These are phyloP conservation scores for Leptodirus hochenwartii DNA, from an alignment of 2,888 invertebrate species.

Conservation along the genomic window DNA sequence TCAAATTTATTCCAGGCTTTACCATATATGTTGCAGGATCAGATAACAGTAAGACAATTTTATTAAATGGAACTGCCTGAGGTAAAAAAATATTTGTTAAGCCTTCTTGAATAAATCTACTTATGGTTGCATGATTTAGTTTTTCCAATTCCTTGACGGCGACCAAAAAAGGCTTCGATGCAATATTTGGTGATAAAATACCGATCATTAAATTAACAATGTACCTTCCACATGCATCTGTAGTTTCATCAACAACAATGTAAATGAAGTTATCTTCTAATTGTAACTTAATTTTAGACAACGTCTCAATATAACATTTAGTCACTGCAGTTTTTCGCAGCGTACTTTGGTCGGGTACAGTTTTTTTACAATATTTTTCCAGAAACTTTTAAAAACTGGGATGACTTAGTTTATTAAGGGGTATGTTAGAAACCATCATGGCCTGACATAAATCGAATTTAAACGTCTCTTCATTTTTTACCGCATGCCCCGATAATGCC, in stretches of 20 bases:
- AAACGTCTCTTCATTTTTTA: constrained; percentile 2
- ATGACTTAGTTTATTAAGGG: constrained; percentile 1
- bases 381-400: background rate
- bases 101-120: no score
- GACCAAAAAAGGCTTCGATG: background rate
- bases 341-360: no score
- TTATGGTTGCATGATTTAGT: background rate
- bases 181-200: background rate
- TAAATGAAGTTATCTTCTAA: constrained; percentile 2
- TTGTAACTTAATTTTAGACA: constrained; percentile 1
- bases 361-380: background rate
- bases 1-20: constrained; percentile 1
- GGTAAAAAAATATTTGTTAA: no score
- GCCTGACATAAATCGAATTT: no score
- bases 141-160: constrained; percentile 2
- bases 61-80: constrained; percentile 1
- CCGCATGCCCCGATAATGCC: background rate
- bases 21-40: background rate
- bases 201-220: background rate
- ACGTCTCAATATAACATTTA: background rate
- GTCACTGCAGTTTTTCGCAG: background rate
- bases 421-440: background rate
- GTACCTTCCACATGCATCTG: background rate
- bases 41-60: constrained; percentile 1
- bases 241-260: constrained; percentile 1